phyloP scores from a whole-genome alignment of 2,797 vertebrate genomes.

The Naso thynnoides region DNA sequence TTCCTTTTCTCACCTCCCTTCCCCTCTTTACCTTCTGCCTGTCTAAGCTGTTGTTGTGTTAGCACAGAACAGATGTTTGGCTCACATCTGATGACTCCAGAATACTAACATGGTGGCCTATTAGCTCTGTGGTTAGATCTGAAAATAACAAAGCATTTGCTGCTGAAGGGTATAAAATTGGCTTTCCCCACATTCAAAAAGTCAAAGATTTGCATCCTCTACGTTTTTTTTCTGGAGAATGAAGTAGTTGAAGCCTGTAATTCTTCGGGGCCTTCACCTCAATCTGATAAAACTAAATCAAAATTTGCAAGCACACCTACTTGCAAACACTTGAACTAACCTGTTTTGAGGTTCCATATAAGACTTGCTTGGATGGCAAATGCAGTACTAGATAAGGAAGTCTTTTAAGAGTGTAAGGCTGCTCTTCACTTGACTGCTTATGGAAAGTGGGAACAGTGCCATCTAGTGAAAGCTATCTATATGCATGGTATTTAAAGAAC shows the following conservation, averaged over 20 bases:
- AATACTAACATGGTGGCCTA: not conserved
- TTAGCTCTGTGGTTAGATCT: not conserved
- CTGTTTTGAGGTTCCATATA: conserved; percentile 43
- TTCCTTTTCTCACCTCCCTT: conserved; percentile 26
- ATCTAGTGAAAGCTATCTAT: conserved; percentile 73
- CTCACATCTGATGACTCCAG: conserved; percentile 19
- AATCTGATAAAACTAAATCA: conserved; percentile 60
- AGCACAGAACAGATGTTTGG: conserved; percentile 27
- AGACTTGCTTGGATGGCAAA: conserved; percentile 61
- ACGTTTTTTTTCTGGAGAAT: conserved; percentile 49
- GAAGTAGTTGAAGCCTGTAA: conserved; percentile 42
- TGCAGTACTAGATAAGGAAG: conserved; percentile 60
- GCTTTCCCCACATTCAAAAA: conserved; percentile 2
- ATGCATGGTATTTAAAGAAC: conserved; percentile 17
- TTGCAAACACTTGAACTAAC: conserved; percentile 59
- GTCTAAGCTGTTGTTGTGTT: conserved; percentile 25
- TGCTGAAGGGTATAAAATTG: not conserved
- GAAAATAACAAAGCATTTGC: conserved; percentile 18
- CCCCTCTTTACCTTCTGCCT: conserved; percentile 16
- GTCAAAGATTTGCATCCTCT: conserved; percentile 29
- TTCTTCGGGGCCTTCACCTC: conserved; percentile 36
- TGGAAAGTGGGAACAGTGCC: conserved; percentile 79
- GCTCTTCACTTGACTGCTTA: conserved; percentile 32
- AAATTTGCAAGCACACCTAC: conserved; percentile 57
- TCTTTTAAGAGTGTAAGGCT: conserved; percentile 43